These are phyloP conservation scores for Coranthus polyacanthus DNA, from an alignment of 2,797 vertebrate genomes.

Conservation along the genomic window DNA sequence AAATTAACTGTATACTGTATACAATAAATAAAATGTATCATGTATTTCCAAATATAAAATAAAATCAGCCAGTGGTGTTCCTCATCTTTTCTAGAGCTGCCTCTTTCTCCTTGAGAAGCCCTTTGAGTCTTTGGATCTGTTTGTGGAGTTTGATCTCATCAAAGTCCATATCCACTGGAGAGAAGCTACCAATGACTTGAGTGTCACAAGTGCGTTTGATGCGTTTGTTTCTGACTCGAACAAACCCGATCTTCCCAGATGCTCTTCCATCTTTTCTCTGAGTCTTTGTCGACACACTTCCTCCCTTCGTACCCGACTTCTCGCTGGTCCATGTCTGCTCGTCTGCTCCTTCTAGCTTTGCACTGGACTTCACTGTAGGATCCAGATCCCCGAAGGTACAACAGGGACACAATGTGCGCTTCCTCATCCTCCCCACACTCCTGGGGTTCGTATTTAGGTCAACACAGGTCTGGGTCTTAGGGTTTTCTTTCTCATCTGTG, in stretches of 20 bases:
- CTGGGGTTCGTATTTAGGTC: conserved; percentile 27
- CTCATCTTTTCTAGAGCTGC: conserved; percentile 67
- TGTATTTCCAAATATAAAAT: too few species aligned
- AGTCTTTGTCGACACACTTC: not conserved
- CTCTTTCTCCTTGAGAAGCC: conserved; percentile 73
- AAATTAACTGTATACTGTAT: too few species aligned
- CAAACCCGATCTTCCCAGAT: conserved; percentile 20
- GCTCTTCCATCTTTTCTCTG: conserved; percentile 21
- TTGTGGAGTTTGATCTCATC: conserved; percentile 58
- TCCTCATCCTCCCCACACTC: conserved; percentile 55
- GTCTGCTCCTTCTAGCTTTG: conserved; percentile 2
- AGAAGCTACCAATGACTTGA: conserved; percentile 22
- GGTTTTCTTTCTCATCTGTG: conserved; percentile 9
- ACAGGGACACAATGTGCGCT: conserved; percentile 73
- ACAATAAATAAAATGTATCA: too few species aligned
- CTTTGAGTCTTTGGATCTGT: conserved; percentile 65
- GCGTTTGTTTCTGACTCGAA: conserved; percentile 10
- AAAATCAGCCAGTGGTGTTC: conserved; percentile 30
- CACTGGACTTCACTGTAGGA: conserved; percentile 9
- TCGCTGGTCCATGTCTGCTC: not conserved
- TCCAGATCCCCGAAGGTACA: conserved; percentile 55
- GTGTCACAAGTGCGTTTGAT: not conserved
- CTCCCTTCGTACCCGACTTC: conserved; percentile 10
- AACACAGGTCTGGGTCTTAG: conserved; percentile 2
- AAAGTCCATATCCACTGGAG: conserved; percentile 32